Evolutionary conservation across 2,113 vertebrate genomes (phyloP).

Genomic region (Labeo catla): DNA sequence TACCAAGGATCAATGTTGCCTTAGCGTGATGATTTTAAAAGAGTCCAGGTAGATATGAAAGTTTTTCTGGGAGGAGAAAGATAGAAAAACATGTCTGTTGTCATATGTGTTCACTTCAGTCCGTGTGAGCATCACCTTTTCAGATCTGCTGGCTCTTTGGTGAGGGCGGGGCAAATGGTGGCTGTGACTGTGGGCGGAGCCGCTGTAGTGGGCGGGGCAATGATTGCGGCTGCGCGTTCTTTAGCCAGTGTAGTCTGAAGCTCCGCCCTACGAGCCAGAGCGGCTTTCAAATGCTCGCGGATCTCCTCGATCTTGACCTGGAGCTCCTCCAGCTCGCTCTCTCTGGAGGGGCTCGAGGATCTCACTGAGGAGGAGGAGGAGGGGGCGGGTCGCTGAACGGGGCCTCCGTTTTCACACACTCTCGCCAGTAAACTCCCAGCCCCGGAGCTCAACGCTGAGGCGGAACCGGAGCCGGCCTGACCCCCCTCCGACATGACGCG

Average conservation of each 20-base stretch:
- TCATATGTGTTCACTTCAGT: background rate
- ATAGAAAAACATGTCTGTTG: constrained; percentile 35
- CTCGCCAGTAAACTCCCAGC: constrained; percentile 1
- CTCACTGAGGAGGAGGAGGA: background rate
- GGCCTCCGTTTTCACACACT: constrained; percentile 57
- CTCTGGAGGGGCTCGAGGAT: background rate
- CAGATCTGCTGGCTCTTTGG: constrained; percentile 59
- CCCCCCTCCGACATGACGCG: constrained; percentile 56
- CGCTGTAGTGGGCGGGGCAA: constrained; percentile 32
- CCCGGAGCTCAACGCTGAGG: background rate
- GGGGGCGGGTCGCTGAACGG: background rate
- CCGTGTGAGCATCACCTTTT: constrained; percentile 71
- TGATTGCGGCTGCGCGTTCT: constrained; percentile 10
- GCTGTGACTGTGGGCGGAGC: constrained; percentile 55
- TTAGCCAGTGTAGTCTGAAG: constrained; percentile 77
- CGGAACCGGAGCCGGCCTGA: constrained; percentile 3
- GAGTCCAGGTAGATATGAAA: constrained; percentile 34
- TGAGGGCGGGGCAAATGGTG: constrained; percentile 56
- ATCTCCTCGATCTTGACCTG: constrained; percentile 79
- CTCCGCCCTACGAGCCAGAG: constrained; percentile 79
- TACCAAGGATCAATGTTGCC: constrained; percentile 14
- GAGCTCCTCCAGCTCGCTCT: constrained; percentile 79
- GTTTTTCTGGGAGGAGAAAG: background rate
- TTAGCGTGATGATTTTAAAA: constrained; percentile 42
- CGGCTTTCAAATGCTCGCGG: constrained; percentile 74